These are phyloP conservation scores for Holothuria scabra DNA, from an alignment of 53 echinoderm and acorn worm genomes.

Conservation along the genomic window DNA sequence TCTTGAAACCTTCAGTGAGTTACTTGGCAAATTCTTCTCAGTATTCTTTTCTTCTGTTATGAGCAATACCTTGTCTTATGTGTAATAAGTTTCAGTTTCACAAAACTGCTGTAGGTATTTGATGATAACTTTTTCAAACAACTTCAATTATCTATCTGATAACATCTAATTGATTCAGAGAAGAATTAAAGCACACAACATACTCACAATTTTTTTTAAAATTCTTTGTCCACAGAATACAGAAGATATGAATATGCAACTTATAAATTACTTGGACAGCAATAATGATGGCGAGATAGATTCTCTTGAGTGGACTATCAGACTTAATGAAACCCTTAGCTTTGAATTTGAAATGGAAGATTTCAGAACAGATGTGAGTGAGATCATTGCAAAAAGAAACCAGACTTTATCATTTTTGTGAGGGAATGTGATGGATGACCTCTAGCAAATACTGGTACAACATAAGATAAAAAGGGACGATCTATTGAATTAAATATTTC, in stretches of 20 bases:
- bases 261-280: slow-evolving; percentile 88
- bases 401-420: too few species aligned
- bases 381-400: neutral
- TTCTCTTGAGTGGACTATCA: slow-evolving; percentile 94
- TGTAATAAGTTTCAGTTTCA: too few species aligned
- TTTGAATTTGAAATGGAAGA: slow-evolving; percentile 98
- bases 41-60: neutral
- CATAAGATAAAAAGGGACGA: too few species aligned
- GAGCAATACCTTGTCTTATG: too few species aligned
- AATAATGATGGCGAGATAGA: slow-evolving; percentile 86
- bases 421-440: neutral
- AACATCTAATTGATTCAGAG: too few species aligned
- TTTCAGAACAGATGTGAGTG: slow-evolving; percentile 63
- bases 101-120: too few species aligned
- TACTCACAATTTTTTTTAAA: too few species aligned
- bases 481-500: too few species aligned
- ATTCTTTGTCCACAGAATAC: slow-evolving; percentile 68
- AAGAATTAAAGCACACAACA: too few species aligned
- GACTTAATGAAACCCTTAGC: slow-evolving; percentile 92
- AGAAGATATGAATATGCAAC: slow-evolving; percentile 96
- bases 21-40: neutral
- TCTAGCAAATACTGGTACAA: too few species aligned
- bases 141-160: too few species aligned
- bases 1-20: slow-evolving; percentile 91
- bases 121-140: too few species aligned